Conservation (phyloP, 2,797 vertebrate genomes). For the Leptoclinus maculatus region DNA sequence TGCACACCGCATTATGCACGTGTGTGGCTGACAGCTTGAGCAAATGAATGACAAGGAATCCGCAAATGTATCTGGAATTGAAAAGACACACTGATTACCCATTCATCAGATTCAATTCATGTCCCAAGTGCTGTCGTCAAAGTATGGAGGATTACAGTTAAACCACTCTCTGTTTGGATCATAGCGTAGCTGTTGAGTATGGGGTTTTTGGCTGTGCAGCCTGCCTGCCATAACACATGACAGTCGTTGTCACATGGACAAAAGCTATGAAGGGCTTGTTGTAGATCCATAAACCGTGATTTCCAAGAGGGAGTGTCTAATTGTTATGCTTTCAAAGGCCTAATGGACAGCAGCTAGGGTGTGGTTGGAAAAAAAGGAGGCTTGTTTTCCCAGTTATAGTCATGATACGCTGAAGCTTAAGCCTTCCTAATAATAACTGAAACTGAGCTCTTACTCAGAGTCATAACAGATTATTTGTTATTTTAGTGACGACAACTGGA, state of each 20-base stretch:
- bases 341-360: conserved; percentile 8
- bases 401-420: neutral
- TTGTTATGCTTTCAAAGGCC: neutral
- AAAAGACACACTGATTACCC: conserved; percentile 12
- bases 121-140: conserved; percentile 25
- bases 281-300: neutral
- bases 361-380: conserved; percentile 4
- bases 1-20: neutral
- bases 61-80: neutral
- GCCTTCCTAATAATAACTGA: neutral
- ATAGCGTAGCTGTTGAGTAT: conserved; percentile 7
- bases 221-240: conserved; percentile 1
- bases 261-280: conserved; percentile 8
- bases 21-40: neutral
- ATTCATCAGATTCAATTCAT: conserved; percentile 33
- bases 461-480: neutral
- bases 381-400: neutral
- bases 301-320: conserved; percentile 25
- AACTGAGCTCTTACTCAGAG: conserved; percentile 4
- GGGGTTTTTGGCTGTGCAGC: neutral
- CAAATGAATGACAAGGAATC: neutral
- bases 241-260: conserved; percentile 14
- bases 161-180: conserved; percentile 39
- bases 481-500: neutral
- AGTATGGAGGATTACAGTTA: conserved; percentile 50